These are phyloP conservation scores for Lysandra coridon DNA, from an alignment of 2,888 invertebrate species.

Conservation along the genomic window DNA sequence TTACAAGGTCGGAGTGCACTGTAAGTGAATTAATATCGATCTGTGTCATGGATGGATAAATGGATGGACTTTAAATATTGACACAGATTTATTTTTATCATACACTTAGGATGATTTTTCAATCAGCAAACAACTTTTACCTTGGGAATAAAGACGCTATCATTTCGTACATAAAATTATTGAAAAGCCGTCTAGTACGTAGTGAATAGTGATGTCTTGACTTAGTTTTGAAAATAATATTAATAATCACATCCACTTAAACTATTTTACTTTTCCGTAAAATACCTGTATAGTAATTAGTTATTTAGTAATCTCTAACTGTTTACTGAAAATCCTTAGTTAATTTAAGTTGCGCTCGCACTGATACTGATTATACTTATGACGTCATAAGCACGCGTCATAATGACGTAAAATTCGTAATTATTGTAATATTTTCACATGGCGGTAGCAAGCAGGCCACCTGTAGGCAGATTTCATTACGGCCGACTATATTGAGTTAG, in stretches of 20 bases:
- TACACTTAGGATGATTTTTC: not conserved
- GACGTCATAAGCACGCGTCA: not conserved
- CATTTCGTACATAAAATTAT: too few relatives aligned
- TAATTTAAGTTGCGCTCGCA: too few relatives aligned
- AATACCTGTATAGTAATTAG: too few relatives aligned
- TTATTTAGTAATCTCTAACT: too few relatives aligned
- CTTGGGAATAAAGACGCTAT: too few relatives aligned
- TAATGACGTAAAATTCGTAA: not conserved
- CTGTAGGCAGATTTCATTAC: not conserved
- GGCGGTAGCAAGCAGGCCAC: not conserved
- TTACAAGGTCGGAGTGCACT: conserved; percentile 31
- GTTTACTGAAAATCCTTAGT: too few relatives aligned
- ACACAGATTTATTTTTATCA: not conserved
- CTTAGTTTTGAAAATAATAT: too few relatives aligned
- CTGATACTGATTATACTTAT: not conserved
- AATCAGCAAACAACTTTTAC: too few relatives aligned
- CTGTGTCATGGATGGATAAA: not conserved
- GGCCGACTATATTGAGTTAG: not conserved
- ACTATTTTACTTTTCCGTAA: too few relatives aligned
- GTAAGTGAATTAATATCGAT: conserved; percentile 34
- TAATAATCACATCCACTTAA: too few relatives aligned
- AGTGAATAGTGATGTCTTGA: too few relatives aligned
- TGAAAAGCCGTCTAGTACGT: too few relatives aligned
- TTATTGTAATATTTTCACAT: not conserved
- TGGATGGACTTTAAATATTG: conserved; percentile 10